Evolutionary conservation across 1,140 invertebrate species (phyloP), one percentile per base, ranked within the genome.

Genomic region (Coboldia fuscipes): DNA sequence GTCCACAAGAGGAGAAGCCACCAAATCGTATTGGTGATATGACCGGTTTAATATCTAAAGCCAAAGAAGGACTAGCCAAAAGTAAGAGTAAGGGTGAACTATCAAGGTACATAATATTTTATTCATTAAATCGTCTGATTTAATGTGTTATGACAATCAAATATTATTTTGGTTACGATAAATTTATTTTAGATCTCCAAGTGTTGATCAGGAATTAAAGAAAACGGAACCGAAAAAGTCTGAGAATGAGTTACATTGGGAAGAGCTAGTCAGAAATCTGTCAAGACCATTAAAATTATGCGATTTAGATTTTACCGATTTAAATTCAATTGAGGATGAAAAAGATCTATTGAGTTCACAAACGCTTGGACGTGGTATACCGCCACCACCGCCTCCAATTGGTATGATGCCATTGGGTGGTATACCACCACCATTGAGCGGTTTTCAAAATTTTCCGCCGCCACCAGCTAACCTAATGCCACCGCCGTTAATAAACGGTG

Each of bases 231-330:
- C 70, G 2, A 84, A 85, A 57, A 84, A 88, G 53, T 84, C 84
- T 0, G 86, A 93, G 56, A 89, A 82, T 47, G 88, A 94, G 47
- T 57, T 93, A 1, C 82, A 89, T 45, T 97, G 93, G 93, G 89
- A 97, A 45, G 80, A 88, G 43, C 56, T 92, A 35, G 71, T 84
- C 16, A 73, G 75, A 20, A 75, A 73, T 39, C 57, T 90, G 35
- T 74, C 79, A 36, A 61, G 90, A 40, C 75, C 85, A 1, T 61
- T 97, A 29, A 73, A 77, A 42, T 70, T 98, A 9, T 94, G 92
- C 53, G 92, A 97, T 55, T 60, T 97, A 34, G 92, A 98, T 54
- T 98, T 98, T 48, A 90, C 85, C 2, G 90, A 96, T 58, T 62
- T 97, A 20, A 72, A 71, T 37, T 71, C 73, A 10, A 82, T 86